Evolutionary conservation across 1,140 invertebrate genomes (phyloP).

Genomic region (Drosophila watanabei): DNA sequence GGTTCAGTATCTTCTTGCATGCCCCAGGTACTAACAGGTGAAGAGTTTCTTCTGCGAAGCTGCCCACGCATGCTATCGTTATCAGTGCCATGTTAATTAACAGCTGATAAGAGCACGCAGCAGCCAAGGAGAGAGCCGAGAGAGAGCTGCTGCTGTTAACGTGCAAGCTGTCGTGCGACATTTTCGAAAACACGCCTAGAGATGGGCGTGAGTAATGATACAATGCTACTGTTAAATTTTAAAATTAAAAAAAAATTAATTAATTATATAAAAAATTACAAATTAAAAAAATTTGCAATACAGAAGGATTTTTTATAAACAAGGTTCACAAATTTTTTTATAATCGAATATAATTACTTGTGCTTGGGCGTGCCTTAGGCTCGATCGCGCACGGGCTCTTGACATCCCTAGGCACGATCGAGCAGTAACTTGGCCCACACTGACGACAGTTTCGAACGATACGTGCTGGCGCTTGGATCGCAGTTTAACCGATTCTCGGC

Average conservation of each 20-base stretch:
- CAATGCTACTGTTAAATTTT: not conserved
- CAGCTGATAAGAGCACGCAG: not conserved
- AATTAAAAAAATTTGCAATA: not conserved
- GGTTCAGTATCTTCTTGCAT: not conserved
- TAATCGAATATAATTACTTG: not conserved
- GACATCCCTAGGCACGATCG: not conserved
- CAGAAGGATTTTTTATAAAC: not conserved
- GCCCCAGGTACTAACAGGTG: not conserved
- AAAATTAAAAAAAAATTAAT: not conserved
- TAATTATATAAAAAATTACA: too few species aligned
- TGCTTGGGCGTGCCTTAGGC: not conserved
- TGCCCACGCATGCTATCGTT: not conserved
- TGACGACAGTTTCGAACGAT: constrained; percentile 69
- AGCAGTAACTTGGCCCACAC: constrained; percentile 66
- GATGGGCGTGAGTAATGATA: constrained; percentile 1
- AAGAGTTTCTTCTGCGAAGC: not conserved
- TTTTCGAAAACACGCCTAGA: constrained; percentile 6
- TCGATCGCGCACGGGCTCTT: not conserved
- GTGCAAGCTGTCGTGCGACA: not conserved
- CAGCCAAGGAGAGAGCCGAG: not conserved
- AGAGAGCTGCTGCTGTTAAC: not conserved
- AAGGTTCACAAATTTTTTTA: not conserved
- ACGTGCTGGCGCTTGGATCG: constrained; percentile 59
- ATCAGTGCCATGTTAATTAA: constrained; percentile 7
- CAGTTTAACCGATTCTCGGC: constrained; percentile 22